phyloP scores from a whole-genome alignment of 1,140 invertebrate species.

The Musca vetustissima region DNA sequence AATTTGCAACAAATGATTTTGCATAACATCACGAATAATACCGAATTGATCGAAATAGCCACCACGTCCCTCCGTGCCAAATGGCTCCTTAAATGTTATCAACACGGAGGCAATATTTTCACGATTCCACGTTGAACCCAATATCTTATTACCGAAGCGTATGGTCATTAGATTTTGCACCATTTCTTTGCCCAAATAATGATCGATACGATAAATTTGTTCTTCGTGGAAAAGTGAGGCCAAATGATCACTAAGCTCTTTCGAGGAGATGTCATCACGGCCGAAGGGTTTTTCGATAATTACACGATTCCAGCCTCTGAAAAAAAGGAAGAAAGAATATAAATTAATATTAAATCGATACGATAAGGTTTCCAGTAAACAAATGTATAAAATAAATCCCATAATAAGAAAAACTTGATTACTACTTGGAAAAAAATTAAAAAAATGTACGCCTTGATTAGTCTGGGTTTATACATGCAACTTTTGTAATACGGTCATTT shows the following conservation, averaged over 20 bases:
- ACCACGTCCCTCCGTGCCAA: constrained; percentile 96
- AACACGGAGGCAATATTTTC: constrained; percentile 94
- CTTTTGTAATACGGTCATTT: too few species aligned
- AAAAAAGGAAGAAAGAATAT: constrained; percentile 42
- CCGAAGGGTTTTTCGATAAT: constrained; percentile 99
- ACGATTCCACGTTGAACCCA: constrained; percentile 88
- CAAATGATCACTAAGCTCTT: constrained; percentile 84
- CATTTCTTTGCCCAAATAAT: constrained; percentile 99
- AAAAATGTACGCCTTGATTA: too few species aligned
- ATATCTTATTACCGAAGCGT: constrained; percentile 87
- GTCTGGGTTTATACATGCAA: too few species aligned
- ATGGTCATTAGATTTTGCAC: constrained; percentile 97
- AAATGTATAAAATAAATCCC: too few species aligned
- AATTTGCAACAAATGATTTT: constrained; percentile 98
- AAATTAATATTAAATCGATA: background rate
- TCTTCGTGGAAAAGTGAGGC: constrained; percentile 89
- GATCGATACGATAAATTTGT: constrained; percentile 97
- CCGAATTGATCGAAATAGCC: constrained; percentile 99
- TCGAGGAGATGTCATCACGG: constrained; percentile 82
- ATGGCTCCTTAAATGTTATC: constrained; percentile 98
- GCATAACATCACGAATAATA: constrained; percentile 98
- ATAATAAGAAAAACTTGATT: too few species aligned
- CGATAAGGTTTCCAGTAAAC: too few species aligned
- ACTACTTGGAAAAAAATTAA: too few species aligned
- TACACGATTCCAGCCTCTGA: constrained; percentile 90